Percentiles rank a stretch among this genome's conserved stretches.
These are phyloP conservation scores for Collichthys lucidus DNA, from an alignment of 2,113 vertebrate genomes.

Conservation along the genomic window DNA sequence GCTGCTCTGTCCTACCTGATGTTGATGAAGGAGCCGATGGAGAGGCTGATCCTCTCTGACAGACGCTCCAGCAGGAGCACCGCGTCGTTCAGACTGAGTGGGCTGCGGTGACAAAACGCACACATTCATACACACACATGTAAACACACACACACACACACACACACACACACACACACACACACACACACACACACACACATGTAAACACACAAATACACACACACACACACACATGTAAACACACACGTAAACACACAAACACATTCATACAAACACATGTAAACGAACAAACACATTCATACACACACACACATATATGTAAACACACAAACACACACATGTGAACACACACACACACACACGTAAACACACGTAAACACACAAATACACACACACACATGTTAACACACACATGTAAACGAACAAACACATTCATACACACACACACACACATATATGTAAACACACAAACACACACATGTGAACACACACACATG, in stretches of 20 bases:
- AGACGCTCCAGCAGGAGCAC: slow-evolving; percentile 88
- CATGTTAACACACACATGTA: no score
- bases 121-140: slow-evolving; percentile 41
- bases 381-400: no score
- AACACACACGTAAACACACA: neutral
- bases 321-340: no score
- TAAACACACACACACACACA: slow-evolving; percentile 21
- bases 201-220: neutral
- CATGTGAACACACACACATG: no score
- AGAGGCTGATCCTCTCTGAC: slow-evolving; percentile 88
- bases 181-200: neutral
- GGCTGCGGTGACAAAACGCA: slow-evolving; percentile 80
- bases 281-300: no score
- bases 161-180: neutral
- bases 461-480: no score
- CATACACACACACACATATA: no score
- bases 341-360: no score
- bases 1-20: slow-evolving; percentile 93
- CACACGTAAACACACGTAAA: no score
- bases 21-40: slow-evolving; percentile 88
- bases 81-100: slow-evolving; percentile 87
- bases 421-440: no score
- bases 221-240: neutral
- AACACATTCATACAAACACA: neutral
- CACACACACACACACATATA: no score